Evolutionary conservation across 2,797 vertebrate species (phyloP), one percentile per base, ranked within the genome.

Genomic region (Sciaenops ocellatus): DNA sequence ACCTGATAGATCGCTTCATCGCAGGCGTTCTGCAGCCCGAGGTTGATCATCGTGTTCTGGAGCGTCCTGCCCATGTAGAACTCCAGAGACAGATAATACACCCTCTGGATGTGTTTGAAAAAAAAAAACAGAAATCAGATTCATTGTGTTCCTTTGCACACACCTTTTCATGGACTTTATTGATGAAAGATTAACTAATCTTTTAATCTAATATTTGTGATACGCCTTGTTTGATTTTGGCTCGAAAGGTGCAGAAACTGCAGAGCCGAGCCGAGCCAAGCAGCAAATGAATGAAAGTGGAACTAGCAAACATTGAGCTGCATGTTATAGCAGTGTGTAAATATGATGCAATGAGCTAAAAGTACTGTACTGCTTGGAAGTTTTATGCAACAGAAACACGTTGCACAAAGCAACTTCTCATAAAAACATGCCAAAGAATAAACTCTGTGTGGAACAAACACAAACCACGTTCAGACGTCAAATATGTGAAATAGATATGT

Each of bases 1-100:
- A 99, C 98, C 96, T 99, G 98, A 87, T 99, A 99, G 84, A 99
- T 94, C n/a, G 98, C 97, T 80, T 99, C 98, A 0, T 99, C 98
- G 1, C 98, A 99, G 78, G 98, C 97, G 0, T 98, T 99, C 91
- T 99, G 97, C 90, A 99, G 93, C 9, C 98, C 98, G 66, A 99
- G 94, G 94, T 99, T 99, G 77, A 99, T 97, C 98, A 99, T 99
- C 3, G 98, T 99, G 94, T 99, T 99, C 83, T 99, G 97, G 48
- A 99, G 94, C 0, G 98, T 96, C 68, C 98, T 90, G 63, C 98
- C 98, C 96, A 99, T 99, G 91, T 99, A 99, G 92, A 99, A 99
- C 91, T 99, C 98, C 94, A 99, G 92, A 47, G 98, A 99, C 44
- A 99, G 96, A 81, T 99, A 99, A 86, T 99, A 99, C n/a, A 99